Conservation (phyloP, 1,140 invertebrate genomes). For the Drosophila arizonae region DNA sequence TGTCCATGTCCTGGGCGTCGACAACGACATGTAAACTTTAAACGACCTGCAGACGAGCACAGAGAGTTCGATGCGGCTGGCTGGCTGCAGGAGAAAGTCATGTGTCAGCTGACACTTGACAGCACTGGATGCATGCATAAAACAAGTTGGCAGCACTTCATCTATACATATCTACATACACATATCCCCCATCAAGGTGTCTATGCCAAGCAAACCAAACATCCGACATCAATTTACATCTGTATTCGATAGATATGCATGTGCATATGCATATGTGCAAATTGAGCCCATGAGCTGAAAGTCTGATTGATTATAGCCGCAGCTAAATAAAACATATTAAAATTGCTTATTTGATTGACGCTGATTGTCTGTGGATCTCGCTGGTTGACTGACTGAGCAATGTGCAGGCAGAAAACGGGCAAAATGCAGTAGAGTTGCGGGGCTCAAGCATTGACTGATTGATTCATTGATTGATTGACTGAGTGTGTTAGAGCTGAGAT, state of each 20-base stretch:
- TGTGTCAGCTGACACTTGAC: constrained; percentile 44
- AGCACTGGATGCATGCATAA: constrained; percentile 27
- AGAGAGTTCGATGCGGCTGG: constrained; percentile 10
- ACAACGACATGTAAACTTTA: constrained; percentile 44
- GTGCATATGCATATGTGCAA: no score
- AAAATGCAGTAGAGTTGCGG: no score
- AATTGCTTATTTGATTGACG: no score
- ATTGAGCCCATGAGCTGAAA: neutral
- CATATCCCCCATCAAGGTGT: neutral
- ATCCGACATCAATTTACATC: neutral
- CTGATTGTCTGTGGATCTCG: no score
- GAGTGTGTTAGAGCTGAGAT: no score
- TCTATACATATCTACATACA: neutral
- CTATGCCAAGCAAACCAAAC: constrained; percentile 3
- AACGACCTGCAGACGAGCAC: constrained; percentile 33
- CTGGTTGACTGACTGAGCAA: no score
- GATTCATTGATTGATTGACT: neutral
- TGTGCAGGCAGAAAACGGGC: no score
- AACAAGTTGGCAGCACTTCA: constrained; percentile 16
- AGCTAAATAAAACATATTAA: neutral
- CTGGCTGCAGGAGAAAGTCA: constrained; percentile 29
- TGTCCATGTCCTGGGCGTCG: constrained; percentile 27
- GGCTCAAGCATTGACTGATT: neutral
- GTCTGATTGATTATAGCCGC: neutral
- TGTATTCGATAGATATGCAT: no score